A percentile compares a stretch with the other conserved stretches of the same genome.
Evolutionary conservation across 2,113 vertebrate genomes (phyloP).

Genomic region (Anolis sagrei): DNA sequence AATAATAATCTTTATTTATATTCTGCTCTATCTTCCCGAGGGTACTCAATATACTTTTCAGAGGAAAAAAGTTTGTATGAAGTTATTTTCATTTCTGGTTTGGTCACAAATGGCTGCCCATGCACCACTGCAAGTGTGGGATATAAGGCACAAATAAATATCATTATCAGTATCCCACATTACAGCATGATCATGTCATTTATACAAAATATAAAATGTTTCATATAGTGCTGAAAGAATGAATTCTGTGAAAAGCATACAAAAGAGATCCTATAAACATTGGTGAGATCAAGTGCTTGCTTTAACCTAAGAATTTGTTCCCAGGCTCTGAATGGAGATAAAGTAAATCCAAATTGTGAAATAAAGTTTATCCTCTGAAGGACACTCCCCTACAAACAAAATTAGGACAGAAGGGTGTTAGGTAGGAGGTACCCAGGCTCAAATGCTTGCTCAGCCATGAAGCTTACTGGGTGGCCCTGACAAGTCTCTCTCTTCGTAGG

Average conservation of each 20-base stretch:
- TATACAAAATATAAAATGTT: not conserved
- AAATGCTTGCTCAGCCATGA: slow-evolving; percentile 1
- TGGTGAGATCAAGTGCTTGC: not conserved
- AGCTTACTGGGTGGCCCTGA: not conserved
- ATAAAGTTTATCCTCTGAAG: not conserved
- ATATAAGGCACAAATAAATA: not conserved
- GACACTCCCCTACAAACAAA: not conserved
- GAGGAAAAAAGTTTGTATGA: not conserved
- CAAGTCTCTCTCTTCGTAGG: not conserved
- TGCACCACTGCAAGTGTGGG: not conserved
- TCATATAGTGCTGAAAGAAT: not conserved
- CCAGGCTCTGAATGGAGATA: not conserved
- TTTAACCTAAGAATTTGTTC: too few relatives aligned
- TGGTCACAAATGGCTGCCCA: not conserved
- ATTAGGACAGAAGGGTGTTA: not conserved
- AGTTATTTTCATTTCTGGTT: not conserved
- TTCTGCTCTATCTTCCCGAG: too few relatives aligned
- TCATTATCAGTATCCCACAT: not conserved
- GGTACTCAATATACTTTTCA: too few relatives aligned
- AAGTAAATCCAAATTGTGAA: not conserved
- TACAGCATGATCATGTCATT: not conserved
- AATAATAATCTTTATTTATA: too few relatives aligned
- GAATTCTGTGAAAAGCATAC: not conserved
- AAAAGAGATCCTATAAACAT: not conserved
- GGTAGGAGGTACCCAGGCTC: not conserved